Evolutionary conservation across 2,797 vertebrate genomes (phyloP).

Genomic region (Gouania willdenowi): DNA sequence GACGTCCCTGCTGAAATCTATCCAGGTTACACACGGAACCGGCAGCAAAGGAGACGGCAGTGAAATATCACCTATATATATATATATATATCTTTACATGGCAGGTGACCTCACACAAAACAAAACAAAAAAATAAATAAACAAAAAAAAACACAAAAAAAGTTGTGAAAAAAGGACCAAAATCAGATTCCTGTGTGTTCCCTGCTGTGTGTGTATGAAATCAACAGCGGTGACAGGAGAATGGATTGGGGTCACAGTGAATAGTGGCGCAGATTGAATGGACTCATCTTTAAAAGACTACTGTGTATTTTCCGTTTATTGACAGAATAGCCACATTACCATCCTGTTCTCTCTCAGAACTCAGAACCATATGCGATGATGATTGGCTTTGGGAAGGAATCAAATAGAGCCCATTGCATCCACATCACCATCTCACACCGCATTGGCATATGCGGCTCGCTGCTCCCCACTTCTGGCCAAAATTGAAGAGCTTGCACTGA

Average conservation of each 20-base stretch:
- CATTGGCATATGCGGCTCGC: conserved; percentile 80
- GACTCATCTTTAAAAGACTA: conserved; percentile 77
- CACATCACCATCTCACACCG: conserved; percentile 77
- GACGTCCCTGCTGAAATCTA: conserved; percentile 69
- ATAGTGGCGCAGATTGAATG: conserved; percentile 76
- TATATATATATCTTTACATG: no score
- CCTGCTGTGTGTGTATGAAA: conserved; percentile 18
- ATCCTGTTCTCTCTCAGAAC: conserved; percentile 73
- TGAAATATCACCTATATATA: neutral
- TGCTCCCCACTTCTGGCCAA: conserved; percentile 80
- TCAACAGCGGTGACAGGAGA: conserved; percentile 60
- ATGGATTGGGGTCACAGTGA: conserved; percentile 73
- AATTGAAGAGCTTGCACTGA: conserved; percentile 82
- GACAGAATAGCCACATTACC: conserved; percentile 81
- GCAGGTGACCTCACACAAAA: conserved; percentile 48
- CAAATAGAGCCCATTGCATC: conserved; percentile 76
- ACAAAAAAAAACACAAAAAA: conserved; percentile 15
- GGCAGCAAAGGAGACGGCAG: conserved; percentile 28
- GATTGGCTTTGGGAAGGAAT: conserved; percentile 77
- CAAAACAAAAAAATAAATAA: neutral
- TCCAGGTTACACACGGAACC: conserved; percentile 65
- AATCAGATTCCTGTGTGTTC: neutral
- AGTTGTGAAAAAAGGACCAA: conserved; percentile 50
- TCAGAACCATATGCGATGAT: conserved; percentile 79
- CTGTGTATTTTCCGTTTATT: conserved; percentile 68